Evolutionary conservation across 2,888 invertebrate species (phyloP), one percentile per base, ranked within the genome.

Genomic region (Rhyacophila evoluta): DNA sequence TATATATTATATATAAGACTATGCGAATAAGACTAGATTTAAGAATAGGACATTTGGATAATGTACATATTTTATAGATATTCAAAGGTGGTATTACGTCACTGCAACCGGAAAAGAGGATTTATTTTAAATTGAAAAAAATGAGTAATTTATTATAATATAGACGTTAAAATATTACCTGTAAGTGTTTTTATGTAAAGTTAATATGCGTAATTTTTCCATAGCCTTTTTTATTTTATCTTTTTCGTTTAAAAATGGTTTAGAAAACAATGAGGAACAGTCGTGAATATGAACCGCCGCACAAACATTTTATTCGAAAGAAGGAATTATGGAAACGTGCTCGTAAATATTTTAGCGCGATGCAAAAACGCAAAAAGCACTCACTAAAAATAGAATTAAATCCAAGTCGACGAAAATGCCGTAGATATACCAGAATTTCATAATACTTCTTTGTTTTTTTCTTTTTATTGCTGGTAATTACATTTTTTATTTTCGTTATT

Each of bases 271-370:
- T 55, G 55, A 55, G 19, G 19, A 55, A 19, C 55, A 55, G 55
- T 19, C 55, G 15, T 55, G 55, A 55, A 55, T 55, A 19, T 55
- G 55, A 55, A 19, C 55, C 55, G 55, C 55, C 25, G 55, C 19
- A 19, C 55, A 55, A 55, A 55, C 19, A 55, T 55, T 55, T 19
- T 55, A 55, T 55, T 55, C 19, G 55, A 55, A 55, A 55, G 55
- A 55, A 55, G 41, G 55, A 55, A 55, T 55, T 55, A 73, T 70
- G 78, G 74, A 78, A 78, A 73, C 72, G 72, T 28, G 33, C n/a
- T 55, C 29, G 15, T 80, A 78, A 80, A 80, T 80, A 80, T 78
- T 80, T 75, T 70, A 80, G 37, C 69, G 33, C 39, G 74, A 71
- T 27, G 29, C 70, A 75, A 75, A 70, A 39, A 39, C 39, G 39